Conservation (phyloP, 2,888 invertebrate species). For the Choreutis nemorana region DNA sequence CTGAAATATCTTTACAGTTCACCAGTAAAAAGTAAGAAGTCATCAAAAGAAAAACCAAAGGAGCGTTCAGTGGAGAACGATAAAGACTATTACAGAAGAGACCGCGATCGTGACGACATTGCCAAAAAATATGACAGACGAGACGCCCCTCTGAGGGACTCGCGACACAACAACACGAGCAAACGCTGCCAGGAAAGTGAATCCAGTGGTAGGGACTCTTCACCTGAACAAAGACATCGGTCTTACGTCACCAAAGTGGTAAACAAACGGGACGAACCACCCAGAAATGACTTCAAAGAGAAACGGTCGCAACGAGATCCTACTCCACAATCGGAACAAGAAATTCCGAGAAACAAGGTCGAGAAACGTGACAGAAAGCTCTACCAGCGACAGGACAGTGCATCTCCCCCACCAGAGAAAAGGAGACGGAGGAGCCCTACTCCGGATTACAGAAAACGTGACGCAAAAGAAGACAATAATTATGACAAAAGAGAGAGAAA, state of each 20-base stretch:
- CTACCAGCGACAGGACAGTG: constrained; percentile 13
- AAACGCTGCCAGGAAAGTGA: constrained; percentile 32
- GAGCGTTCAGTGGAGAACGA: constrained; percentile 39
- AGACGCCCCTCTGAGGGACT: constrained; percentile 16
- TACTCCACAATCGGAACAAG: constrained; percentile 41
- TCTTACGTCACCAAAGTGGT: constrained; percentile 43
- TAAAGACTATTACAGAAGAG: constrained; percentile 37
- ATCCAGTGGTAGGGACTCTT: constrained; percentile 24
- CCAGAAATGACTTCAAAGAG: constrained; percentile 24
- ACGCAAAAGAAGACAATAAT: no score
- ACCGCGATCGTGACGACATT: constrained; percentile 49
- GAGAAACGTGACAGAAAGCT: background rate
- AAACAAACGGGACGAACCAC: constrained; percentile 30
- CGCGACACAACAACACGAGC: constrained; percentile 19
- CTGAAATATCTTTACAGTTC: constrained; percentile 34
- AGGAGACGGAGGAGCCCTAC: constrained; percentile 35
- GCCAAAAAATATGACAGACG: constrained; percentile 47
- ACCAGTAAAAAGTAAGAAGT: constrained; percentile 30
- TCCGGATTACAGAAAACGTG: constrained; percentile 22
- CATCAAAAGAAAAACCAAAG: constrained; percentile 31
- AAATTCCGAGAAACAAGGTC: background rate
- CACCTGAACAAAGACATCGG: constrained; percentile 32
- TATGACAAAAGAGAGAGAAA: constrained; percentile 23
- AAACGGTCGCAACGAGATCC: constrained; percentile 33
- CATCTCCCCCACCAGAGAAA: constrained; percentile 42